Evolutionary conservation across 1,140 invertebrate genomes (phyloP).

Genomic region (Metaphire vulgaris): DNA sequence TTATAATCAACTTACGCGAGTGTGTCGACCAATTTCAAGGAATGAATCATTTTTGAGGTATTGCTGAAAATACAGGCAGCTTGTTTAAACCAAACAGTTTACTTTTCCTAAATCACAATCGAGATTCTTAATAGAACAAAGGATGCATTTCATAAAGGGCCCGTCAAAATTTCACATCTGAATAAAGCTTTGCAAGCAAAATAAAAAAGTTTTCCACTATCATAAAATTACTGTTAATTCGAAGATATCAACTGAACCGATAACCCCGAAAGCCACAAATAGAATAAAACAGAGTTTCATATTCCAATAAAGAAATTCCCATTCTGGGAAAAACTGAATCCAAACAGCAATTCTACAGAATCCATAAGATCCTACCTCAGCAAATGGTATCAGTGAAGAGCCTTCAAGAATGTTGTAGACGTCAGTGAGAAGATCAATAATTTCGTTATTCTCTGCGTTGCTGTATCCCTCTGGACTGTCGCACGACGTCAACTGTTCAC

Average conservation of each 20-base stretch:
- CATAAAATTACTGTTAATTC: no score
- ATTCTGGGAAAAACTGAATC: no score
- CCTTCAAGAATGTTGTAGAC: conserved; percentile 43
- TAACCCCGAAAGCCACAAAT: no score
- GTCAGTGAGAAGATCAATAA: conserved; percentile 38
- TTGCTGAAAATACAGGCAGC: conserved; percentile 31
- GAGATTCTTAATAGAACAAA: no score
- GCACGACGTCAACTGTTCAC: conserved; percentile 9
- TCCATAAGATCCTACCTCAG: conserved; percentile 42
- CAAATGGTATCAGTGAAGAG: conserved; percentile 44
- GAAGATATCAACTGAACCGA: no score
- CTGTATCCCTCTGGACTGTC: background rate
- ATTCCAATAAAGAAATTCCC: no score
- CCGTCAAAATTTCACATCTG: no score
- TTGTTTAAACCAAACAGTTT: background rate
- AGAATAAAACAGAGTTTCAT: no score
- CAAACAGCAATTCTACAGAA: no score
- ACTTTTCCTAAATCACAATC: background rate
- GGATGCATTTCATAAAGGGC: no score
- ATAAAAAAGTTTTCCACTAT: no score
- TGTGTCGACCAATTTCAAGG: conserved; percentile 43
- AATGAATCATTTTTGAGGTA: conserved; percentile 40
- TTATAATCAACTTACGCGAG: conserved; percentile 33
- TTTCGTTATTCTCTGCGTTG: background rate
- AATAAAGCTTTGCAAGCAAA: no score